Evolutionary conservation across 1,140 invertebrate species (phyloP).

Genomic region (Leptinotarsa texana): DNA sequence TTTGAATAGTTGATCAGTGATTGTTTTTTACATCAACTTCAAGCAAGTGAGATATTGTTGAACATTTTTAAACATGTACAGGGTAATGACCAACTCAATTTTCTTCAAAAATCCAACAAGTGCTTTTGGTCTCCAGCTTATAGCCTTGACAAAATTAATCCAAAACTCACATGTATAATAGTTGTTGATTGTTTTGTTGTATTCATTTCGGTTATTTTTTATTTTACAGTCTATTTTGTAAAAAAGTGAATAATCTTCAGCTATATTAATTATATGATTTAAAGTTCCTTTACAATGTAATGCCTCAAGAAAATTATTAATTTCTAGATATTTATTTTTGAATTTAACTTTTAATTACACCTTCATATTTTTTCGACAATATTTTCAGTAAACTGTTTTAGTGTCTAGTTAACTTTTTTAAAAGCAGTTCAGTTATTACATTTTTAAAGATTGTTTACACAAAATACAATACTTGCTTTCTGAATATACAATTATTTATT

Average conservation of each 20-base stretch:
- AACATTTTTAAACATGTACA: conserved; percentile 12
- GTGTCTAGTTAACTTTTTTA: conserved; percentile 11
- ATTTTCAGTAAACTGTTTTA: conserved; percentile 6
- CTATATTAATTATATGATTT: conserved; percentile 9
- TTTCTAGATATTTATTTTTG: not conserved
- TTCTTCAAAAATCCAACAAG: not conserved
- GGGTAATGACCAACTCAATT: conserved; percentile 16
- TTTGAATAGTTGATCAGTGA: conserved; percentile 5
- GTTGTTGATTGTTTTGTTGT: conserved; percentile 31
- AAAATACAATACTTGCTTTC: conserved; percentile 29
- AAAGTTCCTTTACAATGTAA: conserved; percentile 17
- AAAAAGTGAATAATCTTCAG: conserved; percentile 12
- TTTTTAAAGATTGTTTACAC: conserved; percentile 31
- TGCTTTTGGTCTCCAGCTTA: not conserved
- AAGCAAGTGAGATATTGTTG: conserved; percentile 4
- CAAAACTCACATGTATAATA: conserved; percentile 22
- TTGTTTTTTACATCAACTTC: not conserved
- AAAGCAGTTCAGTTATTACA: conserved; percentile 25
- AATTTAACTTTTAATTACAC: not conserved
- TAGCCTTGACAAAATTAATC: conserved; percentile 18
- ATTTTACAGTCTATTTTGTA: conserved; percentile 28
- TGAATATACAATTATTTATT: conserved; percentile 31
- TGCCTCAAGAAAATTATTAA: not conserved
- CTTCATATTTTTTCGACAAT: not conserved
- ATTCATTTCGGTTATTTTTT: conserved; percentile 31